Conservation (phyloP, 1,140 invertebrate genomes). For the Drosophila grimshawi region DNA sequence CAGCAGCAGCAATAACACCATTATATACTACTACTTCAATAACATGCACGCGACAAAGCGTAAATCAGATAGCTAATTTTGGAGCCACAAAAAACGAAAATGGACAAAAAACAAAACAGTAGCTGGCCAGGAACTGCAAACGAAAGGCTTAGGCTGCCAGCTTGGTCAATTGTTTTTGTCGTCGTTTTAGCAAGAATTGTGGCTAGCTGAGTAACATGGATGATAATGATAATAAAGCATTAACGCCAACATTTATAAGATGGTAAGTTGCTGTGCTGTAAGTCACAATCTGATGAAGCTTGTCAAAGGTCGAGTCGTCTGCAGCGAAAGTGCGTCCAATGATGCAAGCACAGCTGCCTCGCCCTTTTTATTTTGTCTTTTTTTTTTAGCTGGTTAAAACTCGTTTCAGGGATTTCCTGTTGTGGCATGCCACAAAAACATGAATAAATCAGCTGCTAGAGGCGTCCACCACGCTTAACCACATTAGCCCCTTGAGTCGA, state of each 20-base stretch:
- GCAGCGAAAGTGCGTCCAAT: constrained; percentile 67
- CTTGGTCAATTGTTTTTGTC: constrained; percentile 45
- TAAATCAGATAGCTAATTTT: constrained; percentile 69
- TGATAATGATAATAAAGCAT: constrained; percentile 24
- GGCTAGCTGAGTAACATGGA: constrained; percentile 32
- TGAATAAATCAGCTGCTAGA: constrained; percentile 44
- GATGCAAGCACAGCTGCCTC: constrained; percentile 29
- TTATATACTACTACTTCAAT: constrained; percentile 1
- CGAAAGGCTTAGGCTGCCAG: constrained; percentile 50
- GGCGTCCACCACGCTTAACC: constrained; percentile 44
- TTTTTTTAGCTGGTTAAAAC: constrained; percentile 51
- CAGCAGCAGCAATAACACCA: constrained; percentile 6
- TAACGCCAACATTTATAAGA: not conserved
- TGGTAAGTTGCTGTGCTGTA: constrained; percentile 1
- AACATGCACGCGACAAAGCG: constrained; percentile 70
- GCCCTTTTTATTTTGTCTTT: constrained; percentile 27
- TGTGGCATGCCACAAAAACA: constrained; percentile 71
- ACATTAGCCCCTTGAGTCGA: constrained; percentile 31
- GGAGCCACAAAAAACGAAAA: constrained; percentile 18
- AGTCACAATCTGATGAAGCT: constrained; percentile 56
- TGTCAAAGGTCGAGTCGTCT: constrained; percentile 72
- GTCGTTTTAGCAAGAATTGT: constrained; percentile 29
- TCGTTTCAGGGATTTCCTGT: constrained; percentile 58
- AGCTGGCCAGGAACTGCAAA: constrained; percentile 20
- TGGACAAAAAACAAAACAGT: constrained; percentile 1